phyloP scores from a whole-genome alignment of 2,113 vertebrate species.

The Pollachius pollachius region DNA sequence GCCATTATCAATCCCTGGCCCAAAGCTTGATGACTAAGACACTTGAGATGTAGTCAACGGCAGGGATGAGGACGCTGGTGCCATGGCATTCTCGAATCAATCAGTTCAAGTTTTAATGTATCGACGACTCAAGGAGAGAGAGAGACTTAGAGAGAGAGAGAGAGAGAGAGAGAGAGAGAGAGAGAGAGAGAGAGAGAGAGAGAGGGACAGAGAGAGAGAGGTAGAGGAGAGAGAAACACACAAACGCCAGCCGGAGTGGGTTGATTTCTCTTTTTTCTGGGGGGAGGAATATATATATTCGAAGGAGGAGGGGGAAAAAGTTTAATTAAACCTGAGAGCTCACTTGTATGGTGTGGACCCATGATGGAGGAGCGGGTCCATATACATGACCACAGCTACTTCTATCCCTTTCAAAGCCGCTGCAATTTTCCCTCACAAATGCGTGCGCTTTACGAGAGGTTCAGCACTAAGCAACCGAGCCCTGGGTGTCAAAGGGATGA shows the following conservation, averaged over 20 bases:
- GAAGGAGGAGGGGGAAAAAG: constrained; percentile 54
- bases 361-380: constrained; percentile 37
- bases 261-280: constrained; percentile 42
- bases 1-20: constrained; percentile 78
- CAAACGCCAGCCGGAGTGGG: constrained; percentile 58
- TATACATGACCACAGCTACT: constrained; percentile 49
- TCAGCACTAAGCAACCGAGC: constrained; percentile 50
- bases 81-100: constrained; percentile 75
- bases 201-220: too few species aligned
- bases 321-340: constrained; percentile 76
- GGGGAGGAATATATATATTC: constrained; percentile 65
- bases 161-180: too few species aligned
- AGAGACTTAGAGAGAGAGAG: not conserved
- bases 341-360: constrained; percentile 62
- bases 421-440: constrained; percentile 55
- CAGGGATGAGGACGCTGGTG: constrained; percentile 68
- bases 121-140: constrained; percentile 70
- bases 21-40: constrained; percentile 74
- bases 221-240: constrained; percentile 37
- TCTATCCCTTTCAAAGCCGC: constrained; percentile 58
- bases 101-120: constrained; percentile 82
- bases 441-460: constrained; percentile 51
- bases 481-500: constrained; percentile 56
- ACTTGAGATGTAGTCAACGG: constrained; percentile 75
- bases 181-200: too few species aligned